These are phyloP conservation scores for Chrysochloris asiatica DNA, from an alignment of 2,113 vertebrate species.

Conservation along the genomic window DNA sequence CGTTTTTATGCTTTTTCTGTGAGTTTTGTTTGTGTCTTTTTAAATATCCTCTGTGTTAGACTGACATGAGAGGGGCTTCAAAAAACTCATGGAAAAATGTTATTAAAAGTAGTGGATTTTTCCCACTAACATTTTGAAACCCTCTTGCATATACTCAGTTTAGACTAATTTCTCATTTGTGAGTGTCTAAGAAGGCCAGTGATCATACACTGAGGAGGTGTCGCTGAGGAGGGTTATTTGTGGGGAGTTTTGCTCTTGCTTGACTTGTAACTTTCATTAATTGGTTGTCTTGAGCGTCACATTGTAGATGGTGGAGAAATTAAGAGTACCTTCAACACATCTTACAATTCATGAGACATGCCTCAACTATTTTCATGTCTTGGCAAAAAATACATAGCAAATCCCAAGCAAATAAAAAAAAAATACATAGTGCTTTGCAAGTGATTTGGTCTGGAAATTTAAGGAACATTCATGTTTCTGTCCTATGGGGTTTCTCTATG, in stretches of 20 bases:
- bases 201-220: neutral
- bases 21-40: neutral
- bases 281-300: neutral
- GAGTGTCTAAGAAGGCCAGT: neutral
- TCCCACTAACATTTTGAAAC: too few species aligned
- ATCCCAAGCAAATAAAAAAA: too few species aligned
- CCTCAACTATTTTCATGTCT: neutral
- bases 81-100: too few species aligned
- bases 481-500: neutral
- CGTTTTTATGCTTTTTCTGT: slow-evolving; percentile 20
- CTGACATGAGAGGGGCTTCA: neutral
- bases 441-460: neutral
- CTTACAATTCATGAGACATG: neutral
- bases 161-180: neutral
- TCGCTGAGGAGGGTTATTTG: neutral
- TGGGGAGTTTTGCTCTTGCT: too few species aligned
- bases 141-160: neutral
- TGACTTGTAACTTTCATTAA: neutral
- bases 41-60: neutral
- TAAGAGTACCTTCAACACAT: neutral
- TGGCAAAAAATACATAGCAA: neutral
- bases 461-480: neutral
- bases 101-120: too few species aligned
- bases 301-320: neutral
- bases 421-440: neutral